These are phyloP conservation scores for Sparus aurata DNA, from an alignment of 2,797 vertebrate genomes.

Conservation along the genomic window DNA sequence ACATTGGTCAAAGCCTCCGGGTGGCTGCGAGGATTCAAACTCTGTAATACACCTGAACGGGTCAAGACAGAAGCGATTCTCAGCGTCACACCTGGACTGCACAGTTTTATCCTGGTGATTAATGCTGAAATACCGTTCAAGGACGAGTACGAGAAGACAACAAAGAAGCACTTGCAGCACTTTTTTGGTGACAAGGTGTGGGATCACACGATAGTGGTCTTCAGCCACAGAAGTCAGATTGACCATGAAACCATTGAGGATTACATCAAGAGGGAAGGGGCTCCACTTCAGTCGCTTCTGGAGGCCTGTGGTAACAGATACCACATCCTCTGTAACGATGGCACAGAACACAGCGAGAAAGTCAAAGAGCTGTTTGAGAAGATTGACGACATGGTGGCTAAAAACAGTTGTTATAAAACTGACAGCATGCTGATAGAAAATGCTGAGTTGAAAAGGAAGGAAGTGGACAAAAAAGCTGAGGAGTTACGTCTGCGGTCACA, in stretches of 20 bases:
- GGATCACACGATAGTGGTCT: slow-evolving; percentile 34
- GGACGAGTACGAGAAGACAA: neutral
- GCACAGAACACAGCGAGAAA: neutral
- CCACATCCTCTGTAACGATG: slow-evolving; percentile 9
- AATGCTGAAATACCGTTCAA: slow-evolving; percentile 7
- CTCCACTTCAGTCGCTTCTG: slow-evolving; percentile 8
- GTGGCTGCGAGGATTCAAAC: slow-evolving; percentile 24
- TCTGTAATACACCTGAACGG: slow-evolving; percentile 14
- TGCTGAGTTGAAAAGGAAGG: neutral
- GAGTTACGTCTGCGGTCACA: neutral
- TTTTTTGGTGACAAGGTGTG: slow-evolving; percentile 23
- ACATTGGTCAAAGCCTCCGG: slow-evolving; percentile 54
- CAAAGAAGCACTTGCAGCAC: neutral
- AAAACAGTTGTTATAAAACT: slow-evolving; percentile 4
- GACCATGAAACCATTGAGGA: slow-evolving; percentile 10
- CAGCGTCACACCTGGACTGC: slow-evolving; percentile 5
- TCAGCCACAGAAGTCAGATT: neutral
- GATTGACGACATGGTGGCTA: slow-evolving; percentile 13
- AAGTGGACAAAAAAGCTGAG: slow-evolving; percentile 9
- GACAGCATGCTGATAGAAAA: neutral
- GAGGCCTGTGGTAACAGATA: slow-evolving; percentile 31
- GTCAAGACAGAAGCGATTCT: slow-evolving; percentile 40
- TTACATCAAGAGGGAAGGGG: slow-evolving; percentile 10
- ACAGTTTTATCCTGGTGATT: slow-evolving; percentile 27
- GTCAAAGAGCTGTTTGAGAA: slow-evolving; percentile 43